Base-by-base conservation (phyloP, 2,888 invertebrate genomes). In the Pandemis heparana region DNA sequence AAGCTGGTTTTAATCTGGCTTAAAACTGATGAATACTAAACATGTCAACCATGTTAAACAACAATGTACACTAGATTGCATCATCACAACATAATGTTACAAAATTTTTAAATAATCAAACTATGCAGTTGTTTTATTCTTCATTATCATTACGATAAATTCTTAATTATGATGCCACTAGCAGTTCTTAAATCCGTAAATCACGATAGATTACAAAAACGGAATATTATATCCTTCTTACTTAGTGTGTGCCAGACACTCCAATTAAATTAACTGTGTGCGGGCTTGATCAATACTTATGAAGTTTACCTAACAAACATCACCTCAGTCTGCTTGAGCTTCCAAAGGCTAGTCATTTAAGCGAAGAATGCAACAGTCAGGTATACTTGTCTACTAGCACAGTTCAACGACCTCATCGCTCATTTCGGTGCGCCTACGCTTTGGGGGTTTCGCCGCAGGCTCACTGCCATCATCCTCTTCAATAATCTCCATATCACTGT, bases 401-500 rank as follows among this genome's bases (percentile, higher is more conserved):
- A 94, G 86, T 79, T 93, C 92, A 0, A 94, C 91, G 1, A 92
- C 81, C 76, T 92, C 92, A 43, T 88, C 89, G 12, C 78, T 82
- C 60, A 85, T 80, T 71, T 89, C 90, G 0, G 84, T 85, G 79
- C 93, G 92, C 84, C 91, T 88, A 77, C 94, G 93, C 74, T 94
- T 94, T 1, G 92, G 87, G 7, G 91, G 91, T 77, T 92, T 91
- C 8, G 87, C 83, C 5, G 86, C 75, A 1, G 91, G 86, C 68
- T 89, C 89, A 5, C 82, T 85, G 3, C 87, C 90, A 0, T 92
- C 94, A 61, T 93, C 92, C 32, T 94, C 94, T 7, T 92, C 94
- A 2, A 94, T 85, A 7, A 95, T 94, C 78, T 95, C 94, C 91
- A 94, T 91, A 74, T 95, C 95, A 78, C 93, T 94, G 76, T 94